Evolutionary conservation across 2,113 vertebrate genomes (phyloP), one percentile per base, ranked within the genome.

Genomic region (Rhinolophus sinicus): DNA sequence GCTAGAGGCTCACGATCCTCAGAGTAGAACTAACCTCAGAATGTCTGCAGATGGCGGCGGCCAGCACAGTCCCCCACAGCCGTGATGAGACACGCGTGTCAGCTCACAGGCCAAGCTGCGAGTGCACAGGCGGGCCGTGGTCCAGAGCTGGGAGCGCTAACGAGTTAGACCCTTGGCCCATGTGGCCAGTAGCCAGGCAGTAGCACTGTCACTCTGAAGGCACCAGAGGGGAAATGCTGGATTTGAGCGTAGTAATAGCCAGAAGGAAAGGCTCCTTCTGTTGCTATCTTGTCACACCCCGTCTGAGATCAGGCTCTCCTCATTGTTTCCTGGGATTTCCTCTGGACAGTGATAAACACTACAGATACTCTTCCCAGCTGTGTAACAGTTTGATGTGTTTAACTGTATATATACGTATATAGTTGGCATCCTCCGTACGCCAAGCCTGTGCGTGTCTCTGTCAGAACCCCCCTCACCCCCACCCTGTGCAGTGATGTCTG

Each of bases 311-410:
- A 3, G 22, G 47, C 24, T 24, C 28, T 47, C 80, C 65, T 58
- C 30, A 2, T 1, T 33, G 62, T 60, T 40, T 50, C 47, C n/a
- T 3, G 40, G 38, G 19, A 3, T 58, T 4, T 52, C 52, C 24
- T 28, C 16, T 14, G 33, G 19, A 73, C 2, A 1, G 56, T 16
- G 40, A 13, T 14, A 7, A 73, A 7, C 18, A 13, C 30, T 4
- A 0, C 5, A 0, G 0, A 21, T 3, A 9, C 38, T 54, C 26
- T 2, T 13, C 21, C 28, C 12, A 13, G 26, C 18, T 0, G 0
- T 14, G 14, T 14, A 7, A 8, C 3, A 1, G 10, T 24, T 56
- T 67, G 8, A 0, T 2, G 2, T 6, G 19, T 7, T 60, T 13
- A 26, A 5, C 28, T 5, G 47, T 2, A 50, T 50, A 1, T 10